Evolutionary conservation across 2,113 vertebrate genomes (phyloP), one percentile per base, ranked within the genome.

Genomic region (Alligator sinensis): DNA sequence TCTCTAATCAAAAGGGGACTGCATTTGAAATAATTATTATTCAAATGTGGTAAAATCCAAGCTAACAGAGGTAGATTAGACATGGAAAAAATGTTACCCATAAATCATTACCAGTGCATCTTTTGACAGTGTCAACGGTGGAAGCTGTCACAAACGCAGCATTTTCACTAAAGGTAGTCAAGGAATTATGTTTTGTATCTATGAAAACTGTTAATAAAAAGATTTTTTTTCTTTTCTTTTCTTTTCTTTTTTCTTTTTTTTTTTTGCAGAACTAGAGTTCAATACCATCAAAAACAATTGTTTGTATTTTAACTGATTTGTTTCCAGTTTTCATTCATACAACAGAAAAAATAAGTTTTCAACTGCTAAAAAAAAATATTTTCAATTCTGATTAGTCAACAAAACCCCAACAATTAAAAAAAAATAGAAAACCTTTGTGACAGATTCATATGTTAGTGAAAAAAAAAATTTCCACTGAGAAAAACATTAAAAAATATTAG

Each of bases 41-140:
- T 66, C 63, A 66, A 28, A 27, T 66, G 63, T 66, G 63, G 63
- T 66, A 28, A 25, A 66, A 27, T 28, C 63, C 27, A 12, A 66
- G 14, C 28, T 66, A 66, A n/a, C n/a, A 66, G 6, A 66, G 6
- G 27, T 66, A 66, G 28, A 66, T 4, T n/a, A 66, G 63, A 66
- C 47, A 47, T 47, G 47, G 47, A 47, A 47, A 59, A 77, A 84
- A 57, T 25, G 58, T 62, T 86, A 80, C 22, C 24, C 57, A 11
- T 17, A 27, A 64, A 3, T 59, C 66, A 58, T 2, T 62, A 9
- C 38, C 24, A 16, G 13, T 70, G 27, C 28, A 11, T n/a, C 74
- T 81, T 76, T 14, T 0, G 2, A 19, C 25, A 18, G 34, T 2
- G 0, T 21, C 16, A 3, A n/a, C 1, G 8, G 59, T n/a, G 25